Conservation (phyloP, 2,113 vertebrate species). For the Chloroceryle aenea region DNA sequence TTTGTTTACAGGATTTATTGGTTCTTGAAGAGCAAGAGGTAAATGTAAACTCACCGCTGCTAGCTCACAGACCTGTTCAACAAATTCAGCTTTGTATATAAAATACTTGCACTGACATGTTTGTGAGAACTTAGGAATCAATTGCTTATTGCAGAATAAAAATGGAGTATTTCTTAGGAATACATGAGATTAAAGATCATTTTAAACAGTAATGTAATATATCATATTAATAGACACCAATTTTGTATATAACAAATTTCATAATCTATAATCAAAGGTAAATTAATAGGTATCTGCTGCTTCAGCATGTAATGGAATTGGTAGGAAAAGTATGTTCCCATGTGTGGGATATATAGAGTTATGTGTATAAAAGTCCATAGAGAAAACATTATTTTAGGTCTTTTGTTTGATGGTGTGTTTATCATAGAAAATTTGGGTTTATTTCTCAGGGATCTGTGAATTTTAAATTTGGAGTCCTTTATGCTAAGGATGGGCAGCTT, state of each 20-base stretch:
- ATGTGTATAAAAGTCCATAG: not conserved
- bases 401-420: not conserved
- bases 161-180: not conserved
- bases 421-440: not conserved
- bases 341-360: not conserved
- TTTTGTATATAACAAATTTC: not conserved
- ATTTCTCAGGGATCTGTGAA: slow-evolving; percentile 92
- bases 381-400: not conserved
- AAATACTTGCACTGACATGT: not conserved
- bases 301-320: not conserved
- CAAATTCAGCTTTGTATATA: not conserved
- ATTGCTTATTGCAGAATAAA: not conserved
- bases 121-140: not conserved
- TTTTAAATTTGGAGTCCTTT: slow-evolving; percentile 98
- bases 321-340: not conserved
- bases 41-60: not conserved
- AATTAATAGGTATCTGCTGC: not conserved
- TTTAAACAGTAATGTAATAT: not conserved
- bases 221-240: not conserved
- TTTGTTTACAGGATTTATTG: slow-evolving; percentile 88
- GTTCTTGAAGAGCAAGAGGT: slow-evolving; percentile 99
- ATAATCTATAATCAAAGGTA: not conserved
- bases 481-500: slow-evolving; percentile 96
- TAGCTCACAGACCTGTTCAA: not conserved
- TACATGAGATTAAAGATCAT: not conserved